These are phyloP conservation scores for Azorinus chamasolen DNA, from an alignment of 2,888 invertebrate genomes.

Conservation along the genomic window DNA sequence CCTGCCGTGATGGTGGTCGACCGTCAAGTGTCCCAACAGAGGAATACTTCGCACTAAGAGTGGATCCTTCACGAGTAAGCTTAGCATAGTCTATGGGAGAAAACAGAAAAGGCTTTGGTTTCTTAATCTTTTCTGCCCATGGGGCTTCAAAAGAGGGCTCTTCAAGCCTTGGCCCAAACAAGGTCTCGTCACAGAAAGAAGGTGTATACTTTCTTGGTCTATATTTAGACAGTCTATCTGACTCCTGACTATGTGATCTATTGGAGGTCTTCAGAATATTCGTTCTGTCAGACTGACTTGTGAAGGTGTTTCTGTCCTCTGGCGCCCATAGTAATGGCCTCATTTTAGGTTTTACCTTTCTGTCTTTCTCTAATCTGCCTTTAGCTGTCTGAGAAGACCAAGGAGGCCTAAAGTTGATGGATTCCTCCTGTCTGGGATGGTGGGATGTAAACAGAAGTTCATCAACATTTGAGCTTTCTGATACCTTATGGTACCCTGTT, in stretches of 20 bases:
- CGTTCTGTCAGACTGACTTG: constrained; percentile 45
- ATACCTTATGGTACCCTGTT: constrained; percentile 71
- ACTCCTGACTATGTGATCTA: constrained; percentile 27
- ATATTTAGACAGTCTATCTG: constrained; percentile 63
- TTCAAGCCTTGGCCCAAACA: constrained; percentile 76
- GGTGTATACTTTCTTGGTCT: constrained; percentile 75
- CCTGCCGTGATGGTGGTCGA: constrained; percentile 70
- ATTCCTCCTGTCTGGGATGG: constrained; percentile 49
- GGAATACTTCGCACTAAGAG: constrained; percentile 45
- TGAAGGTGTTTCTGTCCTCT: constrained; percentile 25
- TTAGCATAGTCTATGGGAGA: constrained; percentile 64
- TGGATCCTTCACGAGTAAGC: constrained; percentile 42
- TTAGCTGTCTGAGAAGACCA: constrained; percentile 54
- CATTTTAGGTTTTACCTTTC: constrained; percentile 51
- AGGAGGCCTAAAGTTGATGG: constrained; percentile 46
- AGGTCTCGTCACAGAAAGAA: constrained; percentile 79
- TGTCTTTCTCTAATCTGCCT: constrained; percentile 46
- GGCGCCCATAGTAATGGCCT: constrained; percentile 78
- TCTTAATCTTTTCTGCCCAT: constrained; percentile 76
- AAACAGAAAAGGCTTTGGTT: constrained; percentile 54
- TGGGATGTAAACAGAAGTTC: constrained; percentile 76
- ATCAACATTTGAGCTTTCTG: constrained; percentile 73
- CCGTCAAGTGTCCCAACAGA: constrained; percentile 65
- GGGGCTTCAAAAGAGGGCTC: constrained; percentile 82
- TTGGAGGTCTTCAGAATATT: constrained; percentile 33